Conservation (phyloP, 2,888 invertebrate species). For the Isotomurus palustris region DNA sequence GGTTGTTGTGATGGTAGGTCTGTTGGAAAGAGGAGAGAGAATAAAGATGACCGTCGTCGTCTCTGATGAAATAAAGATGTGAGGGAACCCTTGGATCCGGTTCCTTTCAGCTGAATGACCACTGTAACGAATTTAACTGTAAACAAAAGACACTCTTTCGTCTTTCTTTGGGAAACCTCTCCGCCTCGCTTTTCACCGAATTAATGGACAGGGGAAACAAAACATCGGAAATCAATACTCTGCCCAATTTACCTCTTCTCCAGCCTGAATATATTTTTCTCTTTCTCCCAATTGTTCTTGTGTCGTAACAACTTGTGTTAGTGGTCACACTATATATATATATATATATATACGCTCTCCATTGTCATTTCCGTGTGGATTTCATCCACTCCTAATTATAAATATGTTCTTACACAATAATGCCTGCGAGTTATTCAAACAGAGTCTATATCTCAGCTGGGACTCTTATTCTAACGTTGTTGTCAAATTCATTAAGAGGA, state of each 20-base stretch:
- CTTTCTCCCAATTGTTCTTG: too few relatives aligned
- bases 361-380: too few relatives aligned
- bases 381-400: too few relatives aligned
- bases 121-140: slow-evolving; percentile 42
- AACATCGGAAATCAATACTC: slow-evolving; percentile 35
- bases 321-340: too few relatives aligned
- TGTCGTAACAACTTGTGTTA: too few relatives aligned
- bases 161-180: neutral
- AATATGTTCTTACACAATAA: too few relatives aligned
- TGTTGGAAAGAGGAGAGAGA: neutral
- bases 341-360: too few relatives aligned
- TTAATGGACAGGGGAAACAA: slow-evolving; percentile 38
- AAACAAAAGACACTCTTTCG: slow-evolving; percentile 34
- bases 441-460: too few relatives aligned
- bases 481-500: too few relatives aligned
- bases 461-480: too few relatives aligned
- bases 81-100: slow-evolving; percentile 42
- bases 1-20: too few relatives aligned
- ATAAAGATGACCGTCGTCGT: neutral
- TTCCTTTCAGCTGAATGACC: slow-evolving; percentile 45
- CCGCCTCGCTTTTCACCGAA: slow-evolving; percentile 14
- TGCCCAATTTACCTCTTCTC: slow-evolving; percentile 13
- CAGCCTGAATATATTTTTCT: slow-evolving; percentile 4
- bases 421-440: too few relatives aligned
- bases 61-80: slow-evolving; percentile 13